These are phyloP conservation scores for Babylonia areolata DNA, from an alignment of 1,140 invertebrate species.

Conservation along the genomic window DNA sequence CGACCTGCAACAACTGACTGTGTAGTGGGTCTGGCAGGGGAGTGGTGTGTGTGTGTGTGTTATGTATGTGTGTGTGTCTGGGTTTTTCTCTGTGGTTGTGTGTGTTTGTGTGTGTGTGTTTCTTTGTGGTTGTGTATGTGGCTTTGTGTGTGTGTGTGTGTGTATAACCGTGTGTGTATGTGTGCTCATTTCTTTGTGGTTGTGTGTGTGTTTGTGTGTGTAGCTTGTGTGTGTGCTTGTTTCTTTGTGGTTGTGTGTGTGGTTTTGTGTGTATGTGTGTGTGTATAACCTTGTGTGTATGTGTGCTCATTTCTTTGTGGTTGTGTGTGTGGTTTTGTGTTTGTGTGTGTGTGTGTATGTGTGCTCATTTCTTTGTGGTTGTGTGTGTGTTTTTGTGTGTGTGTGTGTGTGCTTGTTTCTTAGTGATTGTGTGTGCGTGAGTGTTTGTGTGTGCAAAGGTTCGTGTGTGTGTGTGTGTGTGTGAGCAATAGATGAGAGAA, in stretches of 20 bases:
- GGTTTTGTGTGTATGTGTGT: background rate
- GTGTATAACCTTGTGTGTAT: background rate
- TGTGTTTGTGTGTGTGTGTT: background rate
- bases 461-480: too few species aligned
- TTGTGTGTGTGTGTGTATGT: too few species aligned
- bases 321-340: too few species aligned
- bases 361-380: too few species aligned
- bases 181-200: background rate
- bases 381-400: too few species aligned
- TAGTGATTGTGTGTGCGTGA: too few species aligned
- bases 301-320: background rate
- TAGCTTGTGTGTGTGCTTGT: background rate
- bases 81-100: background rate
- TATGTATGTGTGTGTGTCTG: conserved; percentile 1
- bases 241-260: background rate
- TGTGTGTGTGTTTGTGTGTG: background rate
- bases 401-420: too few species aligned
- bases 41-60: background rate
- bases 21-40: background rate
- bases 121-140: too few species aligned
- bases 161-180: too few species aligned
- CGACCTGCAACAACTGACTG: conserved; percentile 13
- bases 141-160: too few species aligned
- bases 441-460: too few species aligned
- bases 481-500: too few species aligned